Conservation (phyloP, 2,797 vertebrate genomes). For the Hydrophis major region DNA sequence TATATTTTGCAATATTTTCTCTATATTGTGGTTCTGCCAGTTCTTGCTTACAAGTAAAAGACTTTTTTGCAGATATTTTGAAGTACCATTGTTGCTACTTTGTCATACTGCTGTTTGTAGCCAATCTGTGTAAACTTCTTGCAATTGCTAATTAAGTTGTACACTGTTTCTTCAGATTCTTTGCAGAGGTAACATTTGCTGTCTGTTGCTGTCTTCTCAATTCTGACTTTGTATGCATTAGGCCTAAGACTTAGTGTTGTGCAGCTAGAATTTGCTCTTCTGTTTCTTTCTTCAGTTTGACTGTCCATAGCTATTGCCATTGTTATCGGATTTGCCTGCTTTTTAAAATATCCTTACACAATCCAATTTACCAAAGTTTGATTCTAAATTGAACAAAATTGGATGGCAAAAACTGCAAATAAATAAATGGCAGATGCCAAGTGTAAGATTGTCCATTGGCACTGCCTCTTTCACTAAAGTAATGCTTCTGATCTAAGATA, state of each 20-base stretch:
- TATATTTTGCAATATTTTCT: neutral
- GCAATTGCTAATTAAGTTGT: neutral
- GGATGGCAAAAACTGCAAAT: neutral
- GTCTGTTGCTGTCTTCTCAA: neutral
- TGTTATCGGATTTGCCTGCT: no score
- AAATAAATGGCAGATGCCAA: slow-evolving; percentile 15
- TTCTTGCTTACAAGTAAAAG: neutral
- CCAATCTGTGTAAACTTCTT: neutral
- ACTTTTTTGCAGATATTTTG: neutral
- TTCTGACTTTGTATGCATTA: neutral
- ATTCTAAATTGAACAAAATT: slow-evolving; percentile 27
- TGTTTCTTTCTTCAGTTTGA: neutral
- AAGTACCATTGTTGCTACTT: neutral
- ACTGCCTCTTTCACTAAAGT: neutral
- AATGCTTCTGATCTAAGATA: accelerated
- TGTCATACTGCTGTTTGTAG: neutral
- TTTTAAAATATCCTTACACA: neutral
- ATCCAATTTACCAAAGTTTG: slow-evolving; percentile 22
- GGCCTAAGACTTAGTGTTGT: neutral
- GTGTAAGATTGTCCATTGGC: neutral
- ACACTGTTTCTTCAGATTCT: neutral
- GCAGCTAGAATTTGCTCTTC: neutral
- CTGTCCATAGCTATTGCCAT: neutral
- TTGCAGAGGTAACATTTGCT: neutral
- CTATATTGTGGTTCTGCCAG: neutral